phyloP scores from a whole-genome alignment of 2,888 invertebrate genomes.

The Crioceris asparagi region DNA sequence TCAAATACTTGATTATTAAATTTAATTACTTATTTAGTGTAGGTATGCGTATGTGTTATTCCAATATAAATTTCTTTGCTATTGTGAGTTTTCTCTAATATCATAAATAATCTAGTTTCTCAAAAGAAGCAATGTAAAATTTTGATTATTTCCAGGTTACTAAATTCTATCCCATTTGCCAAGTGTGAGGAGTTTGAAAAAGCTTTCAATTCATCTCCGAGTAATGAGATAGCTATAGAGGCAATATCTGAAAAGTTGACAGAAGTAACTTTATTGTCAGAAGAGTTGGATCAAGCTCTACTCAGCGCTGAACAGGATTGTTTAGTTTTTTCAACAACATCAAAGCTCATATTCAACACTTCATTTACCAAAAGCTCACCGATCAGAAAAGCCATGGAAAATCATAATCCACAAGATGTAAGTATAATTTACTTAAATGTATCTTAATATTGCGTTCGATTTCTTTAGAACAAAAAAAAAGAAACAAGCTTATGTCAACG shows the following conservation, averaged over 20 bases:
- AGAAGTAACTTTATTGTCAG: slow-evolving; percentile 56
- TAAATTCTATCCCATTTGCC: slow-evolving; percentile 12
- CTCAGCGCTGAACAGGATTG: slow-evolving; percentile 42
- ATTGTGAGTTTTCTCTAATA: no score
- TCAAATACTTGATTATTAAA: no score
- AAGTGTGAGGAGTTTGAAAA: slow-evolving; percentile 18
- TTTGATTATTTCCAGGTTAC: slow-evolving; percentile 13
- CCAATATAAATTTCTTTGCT: no score
- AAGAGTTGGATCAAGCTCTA: slow-evolving; percentile 52
- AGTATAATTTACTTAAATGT: no score
- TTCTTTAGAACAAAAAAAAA: no score
- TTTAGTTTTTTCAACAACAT: slow-evolving; percentile 26
- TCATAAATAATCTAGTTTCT: no score
- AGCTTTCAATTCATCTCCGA: slow-evolving; percentile 23
- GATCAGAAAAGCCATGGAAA: slow-evolving; percentile 2
- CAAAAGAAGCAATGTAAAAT: no score
- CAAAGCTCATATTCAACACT: slow-evolving; percentile 24
- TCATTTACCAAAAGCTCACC: no score
- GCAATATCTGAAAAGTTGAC: slow-evolving; percentile 54
- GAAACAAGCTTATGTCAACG: no score
- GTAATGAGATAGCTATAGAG: slow-evolving; percentile 52
- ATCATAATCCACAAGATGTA: background rate
- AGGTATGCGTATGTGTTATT: no score
- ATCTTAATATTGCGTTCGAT: no score
- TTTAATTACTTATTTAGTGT: no score